phyloP scores from a whole-genome alignment of 1,140 invertebrate genomes.

The Kradibia gibbosae region DNA sequence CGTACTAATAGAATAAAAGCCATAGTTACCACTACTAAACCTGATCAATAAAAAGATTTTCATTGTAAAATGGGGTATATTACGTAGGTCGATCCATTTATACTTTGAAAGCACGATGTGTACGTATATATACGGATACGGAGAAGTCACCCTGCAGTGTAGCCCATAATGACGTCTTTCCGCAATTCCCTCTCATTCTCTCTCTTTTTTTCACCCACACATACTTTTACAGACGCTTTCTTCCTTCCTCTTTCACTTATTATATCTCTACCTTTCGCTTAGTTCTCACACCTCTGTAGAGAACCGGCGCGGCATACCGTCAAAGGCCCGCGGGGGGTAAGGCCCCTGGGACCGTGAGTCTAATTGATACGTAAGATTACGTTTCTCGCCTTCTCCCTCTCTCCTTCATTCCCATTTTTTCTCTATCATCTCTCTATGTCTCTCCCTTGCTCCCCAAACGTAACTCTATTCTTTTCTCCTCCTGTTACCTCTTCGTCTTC shows the following conservation, averaged over 20 bases:
- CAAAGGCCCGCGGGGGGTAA: constrained; percentile 73
- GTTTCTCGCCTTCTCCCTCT: constrained; percentile 57
- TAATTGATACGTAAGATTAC: constrained; percentile 75
- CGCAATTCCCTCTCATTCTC: background rate
- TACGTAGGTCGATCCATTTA: constrained; percentile 27
- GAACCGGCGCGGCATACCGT: constrained; percentile 67
- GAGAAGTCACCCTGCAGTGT: constrained; percentile 46
- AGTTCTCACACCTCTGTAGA: constrained; percentile 70
- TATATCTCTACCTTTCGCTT: constrained; percentile 47
- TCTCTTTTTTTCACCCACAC: constrained; percentile 36
- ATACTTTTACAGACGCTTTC: background rate
- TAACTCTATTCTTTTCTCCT: constrained; percentile 20
- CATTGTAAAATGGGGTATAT: constrained; percentile 29
- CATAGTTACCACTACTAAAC: background rate
- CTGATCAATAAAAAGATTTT: constrained; percentile 42
- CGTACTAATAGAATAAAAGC: constrained; percentile 16
- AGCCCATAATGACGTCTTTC: constrained; percentile 62
- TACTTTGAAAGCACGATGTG: constrained; percentile 1
- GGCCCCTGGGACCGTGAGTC: constrained; percentile 70
- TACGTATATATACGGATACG: background rate
- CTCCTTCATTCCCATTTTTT: background rate
- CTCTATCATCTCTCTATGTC: background rate
- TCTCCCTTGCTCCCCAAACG: constrained; percentile 11
- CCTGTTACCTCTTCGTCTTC: background rate
- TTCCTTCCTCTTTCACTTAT: background rate